Percentiles rank a stretch among this genome's conserved stretches.
phyloP scores from a whole-genome alignment of 2,797 vertebrate species.

The Karalla daura region DNA sequence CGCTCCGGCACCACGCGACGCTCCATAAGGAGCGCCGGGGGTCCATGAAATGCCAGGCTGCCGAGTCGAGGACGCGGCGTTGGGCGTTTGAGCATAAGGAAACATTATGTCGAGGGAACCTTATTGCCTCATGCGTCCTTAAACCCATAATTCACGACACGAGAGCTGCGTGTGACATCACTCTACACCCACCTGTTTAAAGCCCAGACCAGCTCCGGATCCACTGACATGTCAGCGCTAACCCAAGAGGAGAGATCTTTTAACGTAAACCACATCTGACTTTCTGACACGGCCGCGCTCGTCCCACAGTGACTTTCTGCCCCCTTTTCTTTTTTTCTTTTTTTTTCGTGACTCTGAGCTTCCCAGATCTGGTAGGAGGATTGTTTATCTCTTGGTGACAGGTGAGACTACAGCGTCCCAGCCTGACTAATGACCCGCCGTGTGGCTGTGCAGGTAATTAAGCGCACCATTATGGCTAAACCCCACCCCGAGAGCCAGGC shows the following conservation, averaged over 20 bases:
- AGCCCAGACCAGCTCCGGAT: constrained; percentile 39
- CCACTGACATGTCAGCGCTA: constrained; percentile 48
- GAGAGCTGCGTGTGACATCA: constrained; percentile 35
- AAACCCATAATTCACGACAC: constrained; percentile 50
- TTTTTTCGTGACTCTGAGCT: too few species aligned
- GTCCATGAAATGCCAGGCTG: constrained; percentile 59
- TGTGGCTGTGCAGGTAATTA: constrained; percentile 86
- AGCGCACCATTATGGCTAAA: constrained; percentile 84
- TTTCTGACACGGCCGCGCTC: constrained; percentile 21
- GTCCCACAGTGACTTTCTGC: constrained; percentile 5
- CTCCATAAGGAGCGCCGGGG: constrained; percentile 61
- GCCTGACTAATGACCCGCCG: constrained; percentile 84
- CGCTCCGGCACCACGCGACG: constrained; percentile 55
- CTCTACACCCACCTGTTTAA: constrained; percentile 54
- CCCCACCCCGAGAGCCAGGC: constrained; percentile 76
- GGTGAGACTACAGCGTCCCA: constrained; percentile 74
- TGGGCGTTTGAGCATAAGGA: constrained; percentile 48
- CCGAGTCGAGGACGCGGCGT: constrained; percentile 46
- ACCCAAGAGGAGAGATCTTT: constrained; percentile 40
- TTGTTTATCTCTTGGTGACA: constrained; percentile 82
- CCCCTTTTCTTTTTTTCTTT: too few species aligned
- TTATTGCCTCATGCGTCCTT: background rate
- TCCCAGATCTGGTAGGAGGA: constrained; percentile 67
- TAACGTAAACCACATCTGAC: constrained; percentile 19
- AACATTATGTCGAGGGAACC: too few species aligned